phyloP scores from a whole-genome alignment of 2,888 invertebrate genomes.

The Bruchidius siliquastri region DNA sequence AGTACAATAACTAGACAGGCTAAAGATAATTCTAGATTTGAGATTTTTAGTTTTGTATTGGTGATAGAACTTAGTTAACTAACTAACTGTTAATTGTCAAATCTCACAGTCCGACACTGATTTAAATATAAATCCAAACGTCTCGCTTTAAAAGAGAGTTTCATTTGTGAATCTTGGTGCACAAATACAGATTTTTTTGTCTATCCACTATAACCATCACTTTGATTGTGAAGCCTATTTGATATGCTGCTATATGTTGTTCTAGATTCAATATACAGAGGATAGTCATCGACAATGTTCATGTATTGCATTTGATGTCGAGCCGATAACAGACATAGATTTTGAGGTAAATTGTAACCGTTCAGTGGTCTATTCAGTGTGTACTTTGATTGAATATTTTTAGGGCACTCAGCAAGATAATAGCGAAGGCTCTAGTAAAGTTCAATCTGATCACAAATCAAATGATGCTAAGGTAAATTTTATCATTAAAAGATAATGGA shows the following conservation, averaged over 20 bases:
- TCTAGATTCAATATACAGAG: neutral
- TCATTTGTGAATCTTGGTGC: no score
- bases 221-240: neutral
- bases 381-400: neutral
- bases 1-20: no score
- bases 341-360: neutral
- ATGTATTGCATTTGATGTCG: neutral
- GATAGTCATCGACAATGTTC: neutral
- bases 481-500: neutral
- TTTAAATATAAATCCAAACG: no score
- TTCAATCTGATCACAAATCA: neutral
- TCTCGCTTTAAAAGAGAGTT: no score
- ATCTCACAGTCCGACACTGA: no score
- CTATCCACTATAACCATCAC: no score
- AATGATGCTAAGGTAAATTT: neutral
- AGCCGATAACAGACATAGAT: neutral
- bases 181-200: no score
- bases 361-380: neutral
- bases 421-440: neutral
- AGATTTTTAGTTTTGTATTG: no score
- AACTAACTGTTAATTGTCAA: no score
- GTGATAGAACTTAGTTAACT: no score
- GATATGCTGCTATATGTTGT: neutral
- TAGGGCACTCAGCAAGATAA: neutral
- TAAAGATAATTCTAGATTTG: no score